Base-by-base conservation (phyloP, 2,113 vertebrate genomes). In the Ameiurus melas region DNA sequence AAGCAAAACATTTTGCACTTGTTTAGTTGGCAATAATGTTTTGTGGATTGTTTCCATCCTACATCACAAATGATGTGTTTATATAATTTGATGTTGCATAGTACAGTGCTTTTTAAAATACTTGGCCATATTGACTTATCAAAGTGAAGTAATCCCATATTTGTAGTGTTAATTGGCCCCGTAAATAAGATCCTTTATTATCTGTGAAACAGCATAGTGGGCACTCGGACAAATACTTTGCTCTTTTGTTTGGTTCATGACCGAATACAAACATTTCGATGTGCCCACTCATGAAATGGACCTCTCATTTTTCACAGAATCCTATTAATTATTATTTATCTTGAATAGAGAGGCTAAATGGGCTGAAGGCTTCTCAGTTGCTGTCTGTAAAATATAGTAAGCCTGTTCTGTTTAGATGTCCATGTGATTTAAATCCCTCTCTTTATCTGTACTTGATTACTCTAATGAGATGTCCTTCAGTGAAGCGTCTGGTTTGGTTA, bases 401-500 rank as follows among this genome's bases (percentile, higher is more conserved):
- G 16, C 12, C 17, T 3, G 53, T 27, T 33, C 30, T 88, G 81
- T 77, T 84, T 83, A 55, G 20, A 73, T 62, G 10, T 68, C 12
- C n/a, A 53, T 86, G 62, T 57, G 43, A 81, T 79, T 66, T 30
- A 19, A 73, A 16, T 47, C 16, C 14, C 30, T 73, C 6, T 39
- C 27, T 36, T 88, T 78, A 84, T 88, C 57, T 78, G 58, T 22
- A 39, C 30, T 20, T 68, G 30, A 57, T 79, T 79, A 47, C 43
- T 84, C 57, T 84, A 84, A 75, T 62, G 33, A 62, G 68, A 84
- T 66, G 86, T 64, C 58, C 81, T 88, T 66, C 20, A 30, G n/a
- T 79, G 22, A 53, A 71, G 22, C 30, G 82, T 58, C 82, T 88
- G 71, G 68, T 84, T 77, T 84, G 70, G 16, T 64, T 57, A 75